A percentile compares a stretch with the other conserved stretches of the same genome.
phyloP scores from a whole-genome alignment of 2,888 invertebrate genomes.

The Drosophila subquinaria region DNA sequence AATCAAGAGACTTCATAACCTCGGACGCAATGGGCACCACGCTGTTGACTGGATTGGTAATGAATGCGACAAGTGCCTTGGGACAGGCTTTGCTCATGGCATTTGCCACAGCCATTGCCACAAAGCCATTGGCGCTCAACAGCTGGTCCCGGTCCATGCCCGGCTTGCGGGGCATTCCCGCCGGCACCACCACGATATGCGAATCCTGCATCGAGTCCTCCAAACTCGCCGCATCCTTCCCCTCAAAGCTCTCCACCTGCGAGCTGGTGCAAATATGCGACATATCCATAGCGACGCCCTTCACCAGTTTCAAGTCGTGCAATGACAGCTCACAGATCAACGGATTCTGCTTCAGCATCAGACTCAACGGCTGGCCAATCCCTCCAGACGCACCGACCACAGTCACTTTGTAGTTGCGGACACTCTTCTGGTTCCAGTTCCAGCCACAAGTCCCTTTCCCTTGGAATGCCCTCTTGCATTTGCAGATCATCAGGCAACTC shows the following conservation, averaged over 20 bases:
- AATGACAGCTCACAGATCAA: conserved; percentile 92
- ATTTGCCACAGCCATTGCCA: conserved; percentile 93
- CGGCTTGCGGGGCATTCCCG: conserved; percentile 98
- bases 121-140: conserved; percentile 97
- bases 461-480: neutral
- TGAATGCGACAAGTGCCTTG: conserved; percentile 95
- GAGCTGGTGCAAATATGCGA: conserved; percentile 96
- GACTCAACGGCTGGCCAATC: conserved; percentile 97
- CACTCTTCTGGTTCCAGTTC: neutral
- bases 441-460: neutral
- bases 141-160: conserved; percentile 98
- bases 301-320: conserved; percentile 96
- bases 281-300: conserved; percentile 98
- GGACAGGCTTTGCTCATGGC: conserved; percentile 93
- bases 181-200: conserved; percentile 96
- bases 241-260: conserved; percentile 90
- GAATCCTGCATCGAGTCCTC: conserved; percentile 90
- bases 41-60: conserved; percentile 98
- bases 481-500: neutral
- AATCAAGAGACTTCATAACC: conserved; percentile 90
- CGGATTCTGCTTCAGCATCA: conserved; percentile 95
- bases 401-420: conserved; percentile 84
- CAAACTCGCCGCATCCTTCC: conserved; percentile 90
- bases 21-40: conserved; percentile 98
- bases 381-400: conserved; percentile 98